These are phyloP conservation scores for Desmodus rotundus DNA, from an alignment of 2,113 vertebrate species.

Conservation along the genomic window DNA sequence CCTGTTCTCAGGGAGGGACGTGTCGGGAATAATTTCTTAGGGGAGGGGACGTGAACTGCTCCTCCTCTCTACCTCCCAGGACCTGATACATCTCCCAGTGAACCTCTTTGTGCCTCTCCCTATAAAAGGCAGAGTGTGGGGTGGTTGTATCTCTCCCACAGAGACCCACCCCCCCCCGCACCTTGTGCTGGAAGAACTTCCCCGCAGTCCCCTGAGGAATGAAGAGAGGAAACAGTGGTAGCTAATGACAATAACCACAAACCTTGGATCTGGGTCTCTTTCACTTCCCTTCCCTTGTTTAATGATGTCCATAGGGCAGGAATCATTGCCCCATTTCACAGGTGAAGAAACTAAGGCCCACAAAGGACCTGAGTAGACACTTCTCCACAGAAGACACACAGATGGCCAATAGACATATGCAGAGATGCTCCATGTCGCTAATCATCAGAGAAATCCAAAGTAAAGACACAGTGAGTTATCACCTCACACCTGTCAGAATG, in stretches of 20 bases:
- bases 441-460: too few relatives aligned
- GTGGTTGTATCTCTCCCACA: not conserved
- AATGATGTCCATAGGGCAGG: not conserved
- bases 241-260: not conserved
- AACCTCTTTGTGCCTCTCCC: not conserved
- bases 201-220: not conserved
- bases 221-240: not conserved
- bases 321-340: not conserved
- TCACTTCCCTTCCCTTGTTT: not conserved
- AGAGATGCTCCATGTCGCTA: too few relatives aligned
- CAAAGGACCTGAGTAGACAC: too few relatives aligned
- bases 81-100: not conserved
- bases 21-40: not conserved
- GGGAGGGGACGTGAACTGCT: not conserved
- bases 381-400: too few relatives aligned
- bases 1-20: not conserved
- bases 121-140: not conserved
- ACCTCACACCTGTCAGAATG: too few relatives aligned
- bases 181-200: not conserved
- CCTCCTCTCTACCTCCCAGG: not conserved
- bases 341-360: not conserved
- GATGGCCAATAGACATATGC: too few relatives aligned
- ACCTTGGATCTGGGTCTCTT: not conserved
- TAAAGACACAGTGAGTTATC: too few relatives aligned
- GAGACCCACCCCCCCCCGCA: not conserved